These are phyloP conservation scores for Xyrauchen texanus DNA, from an alignment of 2,113 vertebrate genomes.

Conservation along the genomic window DNA sequence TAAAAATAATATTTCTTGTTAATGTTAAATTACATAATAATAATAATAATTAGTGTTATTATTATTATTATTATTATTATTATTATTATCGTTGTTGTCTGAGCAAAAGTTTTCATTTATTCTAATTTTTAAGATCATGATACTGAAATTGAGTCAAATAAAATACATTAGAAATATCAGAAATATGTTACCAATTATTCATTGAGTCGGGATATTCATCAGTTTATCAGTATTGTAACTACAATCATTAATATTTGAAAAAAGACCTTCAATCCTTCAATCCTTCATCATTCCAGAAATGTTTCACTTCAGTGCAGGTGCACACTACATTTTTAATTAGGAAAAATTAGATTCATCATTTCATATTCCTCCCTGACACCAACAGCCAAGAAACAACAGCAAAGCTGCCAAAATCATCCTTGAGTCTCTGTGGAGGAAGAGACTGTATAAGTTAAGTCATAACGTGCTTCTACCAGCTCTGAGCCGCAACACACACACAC, in stretches of 20 bases:
- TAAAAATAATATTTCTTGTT: too few relatives aligned
- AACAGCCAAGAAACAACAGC: constrained; percentile 20
- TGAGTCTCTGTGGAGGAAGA: background rate
- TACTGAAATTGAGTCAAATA: too few relatives aligned
- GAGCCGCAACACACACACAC: background rate
- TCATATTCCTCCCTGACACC: background rate
- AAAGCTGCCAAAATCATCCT: constrained; percentile 6
- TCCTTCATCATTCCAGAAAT: background rate
- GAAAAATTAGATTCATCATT: constrained; percentile 8
- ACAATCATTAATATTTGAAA: background rate
- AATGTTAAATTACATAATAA: too few relatives aligned
- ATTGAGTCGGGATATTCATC: background rate
- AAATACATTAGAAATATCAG: too few relatives aligned
- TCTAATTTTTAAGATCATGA: too few relatives aligned
- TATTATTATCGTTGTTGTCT: too few relatives aligned
- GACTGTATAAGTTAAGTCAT: constrained; percentile 21
- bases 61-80: too few relatives aligned
- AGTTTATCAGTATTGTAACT: background rate
- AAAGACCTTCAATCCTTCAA: background rate
- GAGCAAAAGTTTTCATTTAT: too few relatives aligned
- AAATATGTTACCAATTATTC: background rate
- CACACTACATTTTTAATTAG: constrained; percentile 20
- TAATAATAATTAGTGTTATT: too few relatives aligned
- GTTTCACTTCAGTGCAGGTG: constrained; percentile 20
- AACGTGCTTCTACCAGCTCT: background rate